Base-by-base conservation (phyloP, 2,113 vertebrate species). In the Alethe castanea region DNA sequence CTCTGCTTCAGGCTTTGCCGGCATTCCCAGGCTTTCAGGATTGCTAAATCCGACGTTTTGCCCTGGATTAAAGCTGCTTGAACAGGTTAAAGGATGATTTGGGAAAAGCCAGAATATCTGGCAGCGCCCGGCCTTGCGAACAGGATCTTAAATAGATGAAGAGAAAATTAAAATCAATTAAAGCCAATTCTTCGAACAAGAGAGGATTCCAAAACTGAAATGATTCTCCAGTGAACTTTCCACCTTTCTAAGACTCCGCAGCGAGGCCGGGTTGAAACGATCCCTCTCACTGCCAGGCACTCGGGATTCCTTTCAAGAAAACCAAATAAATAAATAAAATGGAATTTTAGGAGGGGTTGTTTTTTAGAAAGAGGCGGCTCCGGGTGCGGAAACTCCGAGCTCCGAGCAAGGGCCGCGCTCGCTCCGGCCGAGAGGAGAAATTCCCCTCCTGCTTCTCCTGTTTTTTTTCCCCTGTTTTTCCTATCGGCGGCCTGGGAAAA, bases 121-220 rank as follows among this genome's bases (percentile, higher is more conserved):
- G 14, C 81, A 56, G 81, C 1, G 28, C 28, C 18, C 18, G 6
- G 66, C 48, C 1, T 44, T 1, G n/a, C 3, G 1, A 53, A 7
- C 2, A 5, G 60, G 26, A 88, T 33, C 19, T 73, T 33, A 17
- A 33, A 36, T 0, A 26, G 54, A 29, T 11, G 16, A n/a, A 57
- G 20, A 17, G 19, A 61, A 86, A 45, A 24, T 62, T 72, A 8
- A 94, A 73, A 92, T 7, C 48, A 36, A 35, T 35, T 35, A 35
- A 35, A 35, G 44, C 19, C 35, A 38, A 12, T 72, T 18, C 48
- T 60, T 66, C 19, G 0, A 1, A 6, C 2, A 0, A n/a, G 57
- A 38, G 31, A 44, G 57, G 31, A 23, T 88, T 69, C 60, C 2
- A 22, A 61, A 76, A 5, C 45, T 1, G 8, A 36, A 54, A 59